phyloP scores from a whole-genome alignment of 1,140 invertebrate species.

The Cydia strobilella region DNA sequence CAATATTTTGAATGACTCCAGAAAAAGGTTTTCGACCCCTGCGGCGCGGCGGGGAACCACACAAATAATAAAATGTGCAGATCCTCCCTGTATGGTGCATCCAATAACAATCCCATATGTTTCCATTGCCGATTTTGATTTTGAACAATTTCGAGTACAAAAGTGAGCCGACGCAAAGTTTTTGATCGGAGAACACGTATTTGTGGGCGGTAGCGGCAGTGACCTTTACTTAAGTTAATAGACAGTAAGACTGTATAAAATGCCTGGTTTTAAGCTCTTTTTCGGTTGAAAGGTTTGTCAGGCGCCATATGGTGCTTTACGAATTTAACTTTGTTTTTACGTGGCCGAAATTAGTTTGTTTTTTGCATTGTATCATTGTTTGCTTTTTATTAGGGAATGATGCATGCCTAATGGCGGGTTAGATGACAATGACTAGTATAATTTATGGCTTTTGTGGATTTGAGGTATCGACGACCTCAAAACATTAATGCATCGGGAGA shows the following conservation, averaged over 20 bases:
- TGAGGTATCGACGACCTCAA: neutral
- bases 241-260: neutral
- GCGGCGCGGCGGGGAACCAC: slow-evolving; percentile 51
- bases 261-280: neutral
- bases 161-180: slow-evolving; percentile 45
- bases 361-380: slow-evolving; percentile 60
- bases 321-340: slow-evolving; percentile 70
- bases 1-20: too few species aligned
- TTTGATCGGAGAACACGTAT: neutral
- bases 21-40: slow-evolving; percentile 47
- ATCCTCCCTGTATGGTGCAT: slow-evolving; percentile 56
- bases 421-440: slow-evolving; percentile 34
- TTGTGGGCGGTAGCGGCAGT: slow-evolving; percentile 15
- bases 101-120: slow-evolving; percentile 49
- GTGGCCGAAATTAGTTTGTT: slow-evolving; percentile 58
- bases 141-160: neutral
- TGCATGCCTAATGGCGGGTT: slow-evolving; percentile 42
- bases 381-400: slow-evolving; percentile 40
- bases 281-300: neutral
- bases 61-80: slow-evolving; percentile 57
- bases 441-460: slow-evolving; percentile 10
- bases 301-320: slow-evolving; percentile 69
- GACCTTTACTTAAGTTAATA: neutral
- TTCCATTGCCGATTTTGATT: slow-evolving; percentile 50
- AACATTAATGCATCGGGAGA: neutral